These are phyloP conservation scores for Tenthredo scrophulariae DNA, from an alignment of 2,888 invertebrate species.

Conservation along the genomic window DNA sequence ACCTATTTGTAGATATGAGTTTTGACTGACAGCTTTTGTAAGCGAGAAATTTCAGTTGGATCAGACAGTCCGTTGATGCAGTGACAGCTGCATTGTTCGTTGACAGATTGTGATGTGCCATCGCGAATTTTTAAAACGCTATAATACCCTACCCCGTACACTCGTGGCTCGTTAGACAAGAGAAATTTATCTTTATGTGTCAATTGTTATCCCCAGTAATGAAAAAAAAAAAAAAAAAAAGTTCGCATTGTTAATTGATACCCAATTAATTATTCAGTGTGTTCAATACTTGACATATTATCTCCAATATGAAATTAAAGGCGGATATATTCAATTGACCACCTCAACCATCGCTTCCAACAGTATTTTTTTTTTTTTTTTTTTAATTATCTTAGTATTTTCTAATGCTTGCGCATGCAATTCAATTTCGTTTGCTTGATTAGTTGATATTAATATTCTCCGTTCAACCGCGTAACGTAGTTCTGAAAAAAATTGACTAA, in stretches of 20 bases:
- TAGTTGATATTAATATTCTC: neutral
- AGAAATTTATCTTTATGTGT: neutral
- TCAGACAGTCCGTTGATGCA: neutral
- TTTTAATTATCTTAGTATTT: no score
- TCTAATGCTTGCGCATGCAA: neutral
- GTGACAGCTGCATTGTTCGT: constrained; percentile 18
- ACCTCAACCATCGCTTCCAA: no score
- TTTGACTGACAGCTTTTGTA: constrained; percentile 29
- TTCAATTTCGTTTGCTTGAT: neutral
- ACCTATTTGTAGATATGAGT: neutral
- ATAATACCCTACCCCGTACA: neutral
- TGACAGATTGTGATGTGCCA: constrained; percentile 19
- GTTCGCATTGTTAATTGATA: neutral
- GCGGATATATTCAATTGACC: no score
- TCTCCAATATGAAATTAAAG: no score
- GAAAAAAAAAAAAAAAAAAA: neutral
- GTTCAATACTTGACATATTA: neutral
- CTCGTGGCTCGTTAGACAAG: neutral
- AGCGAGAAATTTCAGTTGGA: constrained; percentile 17
- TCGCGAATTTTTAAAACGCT: neutral
- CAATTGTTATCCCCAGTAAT: neutral
- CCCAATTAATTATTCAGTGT: neutral
- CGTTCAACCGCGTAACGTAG: neutral
- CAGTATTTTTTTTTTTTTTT: no score
- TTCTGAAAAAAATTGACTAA: neutral